phyloP scores from a whole-genome alignment of 2,113 vertebrate species.

The Bos javanicus region DNA sequence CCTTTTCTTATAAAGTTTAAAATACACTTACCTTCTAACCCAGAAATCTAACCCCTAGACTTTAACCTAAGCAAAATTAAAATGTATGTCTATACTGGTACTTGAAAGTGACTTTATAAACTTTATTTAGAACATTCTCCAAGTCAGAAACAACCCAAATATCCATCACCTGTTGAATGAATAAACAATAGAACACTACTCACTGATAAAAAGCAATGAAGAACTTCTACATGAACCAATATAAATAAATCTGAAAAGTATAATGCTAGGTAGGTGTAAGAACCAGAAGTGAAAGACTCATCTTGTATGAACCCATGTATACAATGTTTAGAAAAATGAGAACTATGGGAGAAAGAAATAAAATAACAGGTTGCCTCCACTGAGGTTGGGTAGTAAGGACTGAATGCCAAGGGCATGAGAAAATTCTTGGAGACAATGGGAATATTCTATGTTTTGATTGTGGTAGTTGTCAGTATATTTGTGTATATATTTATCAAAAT shows the following conservation, averaged over 20 bases:
- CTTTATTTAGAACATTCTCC: neutral
- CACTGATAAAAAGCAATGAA: neutral
- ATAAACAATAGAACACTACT: neutral
- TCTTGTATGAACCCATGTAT: neutral
- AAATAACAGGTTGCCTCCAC: neutral
- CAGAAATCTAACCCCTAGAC: neutral
- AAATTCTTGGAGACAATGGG: neutral
- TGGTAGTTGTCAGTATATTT: no score
- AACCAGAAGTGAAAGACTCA: neutral
- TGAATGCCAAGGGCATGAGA: neutral
- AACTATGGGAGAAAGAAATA: neutral
- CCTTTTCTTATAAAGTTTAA: neutral
- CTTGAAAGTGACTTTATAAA: neutral
- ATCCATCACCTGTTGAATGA: neutral
- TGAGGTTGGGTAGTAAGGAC: accelerated
- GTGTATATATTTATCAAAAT: neutral
- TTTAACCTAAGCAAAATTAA: neutral
- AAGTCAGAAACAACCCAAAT: neutral
- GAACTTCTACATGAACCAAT: neutral
- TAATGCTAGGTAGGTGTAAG: neutral
- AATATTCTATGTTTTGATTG: neutral
- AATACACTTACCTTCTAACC: neutral
- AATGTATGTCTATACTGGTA: neutral
- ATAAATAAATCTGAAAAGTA: neutral
- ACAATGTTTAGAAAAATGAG: neutral